phyloP scores from a whole-genome alignment of 2,797 vertebrate genomes.

The Platalea minor region DNA sequence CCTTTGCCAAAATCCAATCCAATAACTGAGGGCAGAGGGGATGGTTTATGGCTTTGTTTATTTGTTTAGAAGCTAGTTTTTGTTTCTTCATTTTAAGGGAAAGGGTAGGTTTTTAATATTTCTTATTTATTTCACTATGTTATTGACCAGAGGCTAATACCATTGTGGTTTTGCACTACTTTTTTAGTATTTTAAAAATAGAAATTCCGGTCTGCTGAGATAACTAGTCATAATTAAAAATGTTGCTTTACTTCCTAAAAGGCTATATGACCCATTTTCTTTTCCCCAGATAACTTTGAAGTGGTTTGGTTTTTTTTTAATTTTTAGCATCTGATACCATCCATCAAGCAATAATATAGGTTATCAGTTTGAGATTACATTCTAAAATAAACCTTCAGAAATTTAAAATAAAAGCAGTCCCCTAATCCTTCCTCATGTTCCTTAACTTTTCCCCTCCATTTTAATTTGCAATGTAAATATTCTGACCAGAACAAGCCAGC shows the following conservation, averaged over 20 bases:
- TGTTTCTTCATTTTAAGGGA: neutral
- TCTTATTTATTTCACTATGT: neutral
- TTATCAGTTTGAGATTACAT: neutral
- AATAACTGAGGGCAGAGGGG: accelerated
- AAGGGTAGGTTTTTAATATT: neutral
- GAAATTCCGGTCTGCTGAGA: neutral
- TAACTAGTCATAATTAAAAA: neutral
- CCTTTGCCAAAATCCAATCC: neutral
- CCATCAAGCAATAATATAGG: neutral
- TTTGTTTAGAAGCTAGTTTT: neutral
- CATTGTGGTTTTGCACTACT: neutral
- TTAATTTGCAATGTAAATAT: neutral
- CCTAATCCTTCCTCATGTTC: neutral
- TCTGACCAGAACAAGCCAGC: neutral
- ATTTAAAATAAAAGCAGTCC: neutral
- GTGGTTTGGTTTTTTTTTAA: neutral
- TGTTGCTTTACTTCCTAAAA: neutral
- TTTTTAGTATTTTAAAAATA: neutral
- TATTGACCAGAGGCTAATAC: neutral
- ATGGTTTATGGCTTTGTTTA: neutral
- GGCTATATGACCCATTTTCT: neutral
- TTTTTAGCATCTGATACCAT: neutral
- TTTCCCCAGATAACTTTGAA: neutral
- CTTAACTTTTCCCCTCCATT: neutral
- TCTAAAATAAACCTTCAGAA: neutral